A percentile compares a stretch with the other conserved stretches of the same genome.
Evolutionary conservation across 2,113 vertebrate genomes (phyloP).

Genomic region (Colistium nudipinnis): DNA sequence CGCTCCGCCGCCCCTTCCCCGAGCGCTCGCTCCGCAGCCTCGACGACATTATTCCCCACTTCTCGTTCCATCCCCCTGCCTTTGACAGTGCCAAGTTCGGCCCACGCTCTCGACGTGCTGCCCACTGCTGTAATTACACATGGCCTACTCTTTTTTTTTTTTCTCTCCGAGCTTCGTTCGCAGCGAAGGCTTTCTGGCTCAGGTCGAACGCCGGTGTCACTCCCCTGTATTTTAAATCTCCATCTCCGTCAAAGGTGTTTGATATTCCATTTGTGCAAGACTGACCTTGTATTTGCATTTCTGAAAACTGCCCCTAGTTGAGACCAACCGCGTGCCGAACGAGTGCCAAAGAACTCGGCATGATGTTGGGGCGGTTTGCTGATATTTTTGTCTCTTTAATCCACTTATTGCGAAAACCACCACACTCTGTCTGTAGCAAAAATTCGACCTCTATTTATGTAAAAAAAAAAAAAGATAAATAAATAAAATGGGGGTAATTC

Average conservation of each 20-base stretch:
- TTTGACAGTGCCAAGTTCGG: constrained; percentile 29
- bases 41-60: constrained; percentile 8
- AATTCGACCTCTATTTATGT: neutral
- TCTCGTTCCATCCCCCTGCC: neutral
- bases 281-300: constrained; percentile 61
- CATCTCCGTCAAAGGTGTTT: constrained; percentile 39
- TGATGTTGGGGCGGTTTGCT: constrained; percentile 20
- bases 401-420: constrained; percentile 14
- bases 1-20: constrained; percentile 10
- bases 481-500: too few species aligned
- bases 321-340: constrained; percentile 39
- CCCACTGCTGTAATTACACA: constrained; percentile 54
- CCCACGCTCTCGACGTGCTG: constrained; percentile 22
- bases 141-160: constrained; percentile 38
- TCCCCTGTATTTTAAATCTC: constrained; percentile 47
- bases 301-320: constrained; percentile 49
- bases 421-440: constrained; percentile 14
- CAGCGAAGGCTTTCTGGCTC: constrained; percentile 23
- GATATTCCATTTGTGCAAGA: constrained; percentile 55
- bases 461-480: constrained; percentile 5
- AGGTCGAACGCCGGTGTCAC: constrained; percentile 12
- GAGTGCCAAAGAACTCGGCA: constrained; percentile 30
- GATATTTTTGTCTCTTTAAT: constrained; percentile 9
- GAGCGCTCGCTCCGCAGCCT: constrained; percentile 25
- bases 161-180: constrained; percentile 51